Conservation (phyloP, 64 coral and sea anemone genomes). For the Montipora capricornis region DNA sequence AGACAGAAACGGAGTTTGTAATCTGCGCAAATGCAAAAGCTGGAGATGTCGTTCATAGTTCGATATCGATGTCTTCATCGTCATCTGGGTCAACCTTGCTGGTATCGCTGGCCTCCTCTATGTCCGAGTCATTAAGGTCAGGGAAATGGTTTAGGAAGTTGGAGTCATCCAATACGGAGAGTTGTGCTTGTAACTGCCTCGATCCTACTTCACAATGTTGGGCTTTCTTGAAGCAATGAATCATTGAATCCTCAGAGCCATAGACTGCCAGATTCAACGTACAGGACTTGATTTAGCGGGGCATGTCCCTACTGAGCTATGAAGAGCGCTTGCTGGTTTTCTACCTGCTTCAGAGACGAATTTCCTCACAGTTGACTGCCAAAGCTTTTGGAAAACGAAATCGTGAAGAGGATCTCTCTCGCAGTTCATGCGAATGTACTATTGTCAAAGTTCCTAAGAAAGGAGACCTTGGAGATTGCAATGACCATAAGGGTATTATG, state of each 20-base stretch:
- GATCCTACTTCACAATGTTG: not conserved
- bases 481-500: too few relatives aligned
- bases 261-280: too few relatives aligned
- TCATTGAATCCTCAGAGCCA: not conserved
- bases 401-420: too few relatives aligned
- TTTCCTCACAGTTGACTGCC: too few relatives aligned
- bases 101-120: not conserved
- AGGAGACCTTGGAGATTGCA: too few relatives aligned
- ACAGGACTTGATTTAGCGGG: too few relatives aligned
- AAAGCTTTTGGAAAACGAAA: too few relatives aligned
- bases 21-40: not conserved
- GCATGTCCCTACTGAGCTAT: too few relatives aligned
- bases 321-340: too few relatives aligned
- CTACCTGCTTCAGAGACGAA: too few relatives aligned
- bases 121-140: not conserved
- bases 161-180: conserved; percentile 11
- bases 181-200: not conserved
- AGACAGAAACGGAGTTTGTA: not conserved
- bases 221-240: conserved; percentile 13
- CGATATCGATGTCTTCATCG: not conserved
- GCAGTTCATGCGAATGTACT: too few relatives aligned
- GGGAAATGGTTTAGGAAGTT: conserved; percentile 1
- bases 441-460: too few relatives aligned
- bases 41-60: not conserved
- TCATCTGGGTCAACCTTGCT: conserved; percentile 2